phyloP scores from a whole-genome alignment of 2,888 invertebrate species.

The Actias luna region DNA sequence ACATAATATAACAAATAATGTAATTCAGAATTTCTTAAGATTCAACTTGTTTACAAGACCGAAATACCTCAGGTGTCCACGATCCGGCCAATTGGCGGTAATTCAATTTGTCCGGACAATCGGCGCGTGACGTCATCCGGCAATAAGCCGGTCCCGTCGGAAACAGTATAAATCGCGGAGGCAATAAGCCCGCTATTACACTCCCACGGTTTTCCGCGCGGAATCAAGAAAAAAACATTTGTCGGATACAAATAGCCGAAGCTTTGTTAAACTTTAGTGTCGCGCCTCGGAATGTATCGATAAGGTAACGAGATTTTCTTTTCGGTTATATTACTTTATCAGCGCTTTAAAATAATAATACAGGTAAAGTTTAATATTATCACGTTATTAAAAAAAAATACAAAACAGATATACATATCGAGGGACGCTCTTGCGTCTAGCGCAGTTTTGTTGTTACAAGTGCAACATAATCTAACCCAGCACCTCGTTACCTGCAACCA shows the following conservation, averaged over 20 bases:
- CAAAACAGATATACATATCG: no score
- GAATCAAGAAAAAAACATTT: constrained; percentile 53
- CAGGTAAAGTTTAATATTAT: no score
- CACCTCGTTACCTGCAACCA: no score
- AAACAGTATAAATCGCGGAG: constrained; percentile 41
- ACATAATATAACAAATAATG: no score
- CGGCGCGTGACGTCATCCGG: constrained; percentile 16
- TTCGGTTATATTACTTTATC: no score
- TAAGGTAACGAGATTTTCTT: no score
- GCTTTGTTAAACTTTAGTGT: constrained; percentile 41
- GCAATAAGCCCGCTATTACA: constrained; percentile 47
- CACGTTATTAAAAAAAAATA: no score
- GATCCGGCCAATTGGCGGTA: constrained; percentile 5
- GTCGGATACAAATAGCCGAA: constrained; percentile 51
- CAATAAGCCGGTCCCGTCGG: constrained; percentile 28
- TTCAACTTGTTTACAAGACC: constrained; percentile 6
- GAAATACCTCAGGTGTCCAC: constrained; percentile 6
- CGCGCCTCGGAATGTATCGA: constrained; percentile 17
- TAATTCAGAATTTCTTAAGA: neutral
- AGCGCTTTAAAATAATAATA: no score
- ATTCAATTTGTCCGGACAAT: constrained; percentile 17
- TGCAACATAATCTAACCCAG: no score
- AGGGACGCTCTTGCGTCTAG: no score
- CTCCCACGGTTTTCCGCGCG: constrained; percentile 32
- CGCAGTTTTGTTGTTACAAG: no score